Evolutionary conservation across 2,888 invertebrate species (phyloP), one percentile per base, ranked within the genome.

Genomic region (Spisula subtruncata): DNA sequence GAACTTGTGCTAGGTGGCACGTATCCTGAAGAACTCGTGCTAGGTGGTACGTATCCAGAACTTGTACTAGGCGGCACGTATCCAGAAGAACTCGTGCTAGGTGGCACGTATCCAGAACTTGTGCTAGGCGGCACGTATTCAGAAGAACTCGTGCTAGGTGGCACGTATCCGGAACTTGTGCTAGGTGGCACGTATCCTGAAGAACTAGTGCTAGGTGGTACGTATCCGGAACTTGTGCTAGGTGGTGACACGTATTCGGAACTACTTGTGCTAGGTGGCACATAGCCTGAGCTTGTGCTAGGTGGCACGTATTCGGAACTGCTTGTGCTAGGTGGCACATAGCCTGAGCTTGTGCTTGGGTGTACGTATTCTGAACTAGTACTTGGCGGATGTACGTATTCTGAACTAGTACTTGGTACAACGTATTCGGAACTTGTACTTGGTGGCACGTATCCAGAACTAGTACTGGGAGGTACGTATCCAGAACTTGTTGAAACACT

Each of bases 241-340:
- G 48, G 48, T 48, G 48, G 66, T 29, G 25, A 5, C 10, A n/a
- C 66, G n/a, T 29, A 29, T 66, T 14, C 66, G 4, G n/a, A 66
- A 66, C 56, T 56, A 48, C 66, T 66, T 66, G 66, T 66, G 66
- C 56, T 56, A 20, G 56, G 56, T 56, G 56, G 20, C 16, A 56
- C 56, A 20, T 71, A 71, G 0, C 25, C 29, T 32, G 71, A 71
- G 10, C 71, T 71, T 1, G 71, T 32, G n/a, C 71, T 71, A 32
- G 71, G 71, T 10, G 29, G 25, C 4, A 25, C 71, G 8, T 5
- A 6, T 71, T 16, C 71, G 6, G 25, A 71, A 32, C 29, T 6
- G n/a, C n/a, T n/a, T 1, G 71, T 32, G 71, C 71, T 71, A 10
- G 71, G 71, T 71, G 71, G 12, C 16, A 56, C 56, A 20, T 56